Conservation (phyloP, 2,113 vertebrate species). For the Heteronetta atricapilla region DNA sequence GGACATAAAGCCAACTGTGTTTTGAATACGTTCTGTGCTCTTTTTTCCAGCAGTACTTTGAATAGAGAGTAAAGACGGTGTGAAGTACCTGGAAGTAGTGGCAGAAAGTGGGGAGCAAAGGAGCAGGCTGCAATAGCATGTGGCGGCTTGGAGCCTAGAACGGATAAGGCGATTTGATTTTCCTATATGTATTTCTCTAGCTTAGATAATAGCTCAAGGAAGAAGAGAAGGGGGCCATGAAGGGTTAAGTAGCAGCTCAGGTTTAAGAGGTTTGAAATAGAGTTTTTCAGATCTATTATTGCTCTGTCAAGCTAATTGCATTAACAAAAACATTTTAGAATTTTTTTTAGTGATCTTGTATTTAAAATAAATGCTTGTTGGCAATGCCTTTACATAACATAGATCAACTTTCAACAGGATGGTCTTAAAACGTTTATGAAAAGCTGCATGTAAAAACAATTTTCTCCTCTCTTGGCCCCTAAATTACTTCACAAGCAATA, state of each 20-base stretch:
- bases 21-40: neutral
- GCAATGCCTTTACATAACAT: neutral
- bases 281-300: neutral
- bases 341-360: neutral
- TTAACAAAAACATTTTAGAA: neutral
- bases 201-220: neutral
- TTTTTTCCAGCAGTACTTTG: neutral
- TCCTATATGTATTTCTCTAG: neutral
- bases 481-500: neutral
- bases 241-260: neutral
- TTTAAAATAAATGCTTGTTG: neutral
- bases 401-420: neutral
- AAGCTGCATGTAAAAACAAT: neutral
- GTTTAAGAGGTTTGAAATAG: neutral
- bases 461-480: neutral
- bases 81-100: neutral
- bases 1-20: neutral
- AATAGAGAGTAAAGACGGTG: neutral
- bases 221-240: neutral
- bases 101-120: neutral
- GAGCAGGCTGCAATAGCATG: neutral
- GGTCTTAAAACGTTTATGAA: neutral
- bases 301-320: neutral
- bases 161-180: neutral
- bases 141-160: neutral